These are phyloP conservation scores for Chamaetylas fuelleborni DNA, from an alignment of 2,113 vertebrate genomes.

Conservation along the genomic window DNA sequence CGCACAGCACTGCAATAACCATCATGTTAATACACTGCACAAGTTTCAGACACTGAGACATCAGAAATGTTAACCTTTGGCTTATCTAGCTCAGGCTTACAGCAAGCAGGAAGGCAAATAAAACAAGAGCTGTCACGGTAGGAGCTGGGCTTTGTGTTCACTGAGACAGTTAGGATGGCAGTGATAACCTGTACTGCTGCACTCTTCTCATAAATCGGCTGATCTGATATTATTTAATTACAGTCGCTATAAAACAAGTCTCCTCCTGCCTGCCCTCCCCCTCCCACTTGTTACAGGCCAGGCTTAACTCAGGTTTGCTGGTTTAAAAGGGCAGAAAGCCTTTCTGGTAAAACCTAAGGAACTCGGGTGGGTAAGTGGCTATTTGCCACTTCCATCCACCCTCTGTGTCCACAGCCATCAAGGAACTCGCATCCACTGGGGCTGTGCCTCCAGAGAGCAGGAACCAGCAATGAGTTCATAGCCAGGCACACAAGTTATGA, in stretches of 20 bases:
- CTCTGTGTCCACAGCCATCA: not conserved
- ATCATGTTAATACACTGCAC: not conserved
- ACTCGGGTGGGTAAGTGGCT: not conserved
- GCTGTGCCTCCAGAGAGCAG: not conserved
- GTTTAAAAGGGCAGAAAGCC: not conserved
- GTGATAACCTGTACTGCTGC: not conserved
- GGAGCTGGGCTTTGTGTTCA: not conserved
- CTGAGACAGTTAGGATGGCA: not conserved
- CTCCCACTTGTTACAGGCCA: not conserved
- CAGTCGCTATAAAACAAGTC: not conserved
- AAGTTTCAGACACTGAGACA: not conserved
- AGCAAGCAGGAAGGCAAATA: not conserved
- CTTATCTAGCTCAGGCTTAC: not conserved
- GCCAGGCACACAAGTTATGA: not conserved
- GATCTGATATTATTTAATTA: not conserved
- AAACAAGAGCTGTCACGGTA: fast-evolving
- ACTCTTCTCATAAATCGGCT: not conserved
- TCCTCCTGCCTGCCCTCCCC: not conserved
- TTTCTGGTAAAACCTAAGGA: not conserved
- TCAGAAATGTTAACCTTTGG: not conserved
- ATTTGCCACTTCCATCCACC: not conserved
- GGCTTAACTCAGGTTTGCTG: not conserved
- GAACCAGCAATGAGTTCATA: not conserved
- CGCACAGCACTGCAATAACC: not conserved
- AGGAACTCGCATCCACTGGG: not conserved